Percentiles rank a stretch among this genome's conserved stretches.
phyloP scores from a whole-genome alignment of 2,797 vertebrate genomes.

The Spinus olivaceus region DNA sequence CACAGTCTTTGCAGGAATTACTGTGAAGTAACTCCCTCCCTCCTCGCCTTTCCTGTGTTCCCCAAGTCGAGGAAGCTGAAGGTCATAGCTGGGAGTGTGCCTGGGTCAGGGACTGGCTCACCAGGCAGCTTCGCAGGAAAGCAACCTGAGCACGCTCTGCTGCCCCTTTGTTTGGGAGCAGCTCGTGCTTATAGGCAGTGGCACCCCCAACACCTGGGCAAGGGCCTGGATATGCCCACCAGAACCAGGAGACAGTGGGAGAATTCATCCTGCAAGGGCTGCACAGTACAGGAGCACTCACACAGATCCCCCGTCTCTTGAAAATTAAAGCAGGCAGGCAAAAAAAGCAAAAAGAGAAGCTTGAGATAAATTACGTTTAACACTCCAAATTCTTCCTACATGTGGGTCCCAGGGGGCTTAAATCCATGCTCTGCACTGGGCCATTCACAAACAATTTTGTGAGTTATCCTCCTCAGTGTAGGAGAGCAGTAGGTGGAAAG shows the following conservation, averaged over 20 bases:
- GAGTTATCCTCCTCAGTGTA: neutral
- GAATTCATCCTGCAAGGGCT: neutral
- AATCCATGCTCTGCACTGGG: neutral
- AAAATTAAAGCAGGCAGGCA: neutral
- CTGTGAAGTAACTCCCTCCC: neutral
- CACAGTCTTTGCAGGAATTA: neutral
- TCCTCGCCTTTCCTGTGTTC: neutral
- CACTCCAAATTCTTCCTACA: neutral
- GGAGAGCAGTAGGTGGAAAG: neutral
- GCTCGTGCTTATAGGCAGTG: fast-evolving
- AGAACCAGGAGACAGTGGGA: neutral
- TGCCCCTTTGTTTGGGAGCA: neutral
- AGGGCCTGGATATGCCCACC: neutral
- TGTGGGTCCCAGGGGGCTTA: neutral
- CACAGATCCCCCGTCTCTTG: neutral
- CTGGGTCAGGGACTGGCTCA: fast-evolving
- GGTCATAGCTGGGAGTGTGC: fast-evolving
- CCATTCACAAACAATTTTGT: neutral
- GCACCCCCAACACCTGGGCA: neutral
- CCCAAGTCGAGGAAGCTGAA: fast-evolving
- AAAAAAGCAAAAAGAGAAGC: neutral
- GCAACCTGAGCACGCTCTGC: neutral
- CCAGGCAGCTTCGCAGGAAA: neutral
- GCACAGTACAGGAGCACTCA: neutral
- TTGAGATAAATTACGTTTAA: neutral